Evolutionary conservation across 1,140 invertebrate species (phyloP), one percentile per base, ranked within the genome.

Genomic region (Sinonovacula constricta): DNA sequence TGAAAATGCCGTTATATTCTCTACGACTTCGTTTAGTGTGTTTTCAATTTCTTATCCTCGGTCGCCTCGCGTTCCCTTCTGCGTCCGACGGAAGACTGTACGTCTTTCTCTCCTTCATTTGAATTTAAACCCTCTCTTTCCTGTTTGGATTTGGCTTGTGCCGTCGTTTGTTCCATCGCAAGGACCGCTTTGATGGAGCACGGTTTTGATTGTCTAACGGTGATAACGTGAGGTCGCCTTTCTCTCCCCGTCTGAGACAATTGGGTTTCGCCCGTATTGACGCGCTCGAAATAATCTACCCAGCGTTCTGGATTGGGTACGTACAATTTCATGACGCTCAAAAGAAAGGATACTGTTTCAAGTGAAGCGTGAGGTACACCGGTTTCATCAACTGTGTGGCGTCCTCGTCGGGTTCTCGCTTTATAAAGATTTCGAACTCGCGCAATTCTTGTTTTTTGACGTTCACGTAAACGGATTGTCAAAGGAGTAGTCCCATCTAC

Each of bases 61-160:
- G n/a, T n/a, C n/a, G n/a, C n/a, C 36, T 24, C 51, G 15, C n/a
- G 18, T 26, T 66, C 51, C 22, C 1, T 66, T n/a, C 45, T n/a
- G 45, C 45, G 45, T 49, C n/a, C 10, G 10, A n/a, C n/a, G 10
- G n/a, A 49, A 66, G 62, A 68, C 45, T 68, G 66, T 33, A 56
- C 1, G 10, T n/a, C 31, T 30, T 56, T 68, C 15, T 31, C 51
- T 18, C 53, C 24, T 31, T 33, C n/a, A 22, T 4, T 54, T 14
- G 66, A 51, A 54, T 53, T 68, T 68, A 68, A 54, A 68, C 18
- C 24, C 14, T 54, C 66, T 54, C 66, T 68, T 34, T 53, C 66
- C 51, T 51, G 39, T 53, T 67, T n/a, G n/a, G n/a, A n/a, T n/a
- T n/a, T n/a, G n/a, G n/a, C n/a, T n/a, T n/a, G n/a, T n/a, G n/a